Evolutionary conservation across 2,797 vertebrate genomes (phyloP).

Genomic region (Astyanax mexicanus): DNA sequence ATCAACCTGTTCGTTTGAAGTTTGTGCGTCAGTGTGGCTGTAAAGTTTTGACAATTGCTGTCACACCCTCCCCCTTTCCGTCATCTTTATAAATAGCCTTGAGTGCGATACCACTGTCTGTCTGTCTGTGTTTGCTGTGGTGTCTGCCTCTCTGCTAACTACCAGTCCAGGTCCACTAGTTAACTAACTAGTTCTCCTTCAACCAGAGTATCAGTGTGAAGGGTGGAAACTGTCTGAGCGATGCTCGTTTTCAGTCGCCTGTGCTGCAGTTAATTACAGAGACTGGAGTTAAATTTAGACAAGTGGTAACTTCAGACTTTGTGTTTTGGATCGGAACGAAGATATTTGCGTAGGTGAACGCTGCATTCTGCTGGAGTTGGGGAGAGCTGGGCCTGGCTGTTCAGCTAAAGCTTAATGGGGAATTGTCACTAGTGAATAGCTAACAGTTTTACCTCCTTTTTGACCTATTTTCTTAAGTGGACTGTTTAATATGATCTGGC

Average conservation of each 20-base stretch:
- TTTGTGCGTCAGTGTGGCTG: no score
- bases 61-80: not conserved
- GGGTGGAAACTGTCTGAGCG: not conserved
- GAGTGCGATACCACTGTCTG: not conserved
- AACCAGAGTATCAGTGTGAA: not conserved
- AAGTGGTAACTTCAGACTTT: conserved; percentile 15
- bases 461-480: no score
- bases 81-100: conserved; percentile 33
- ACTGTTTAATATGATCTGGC: no score
- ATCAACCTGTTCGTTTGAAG: no score
- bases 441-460: no score
- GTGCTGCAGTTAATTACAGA: conserved; percentile 34
- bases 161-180: no score
- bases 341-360: not conserved
- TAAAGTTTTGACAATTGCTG: not conserved
- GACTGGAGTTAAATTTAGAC: conserved; percentile 27
- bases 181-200: no score
- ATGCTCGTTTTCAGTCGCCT: conserved; percentile 9
- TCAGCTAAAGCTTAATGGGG: not conserved
- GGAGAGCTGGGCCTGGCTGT: not conserved
- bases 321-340: not conserved
- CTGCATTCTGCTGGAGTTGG: not conserved
- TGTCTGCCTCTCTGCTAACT: not conserved
- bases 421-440: not conserved
- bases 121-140: not conserved